Conservation (phyloP, 2,888 invertebrate species). For the Ochropleura plecta region DNA sequence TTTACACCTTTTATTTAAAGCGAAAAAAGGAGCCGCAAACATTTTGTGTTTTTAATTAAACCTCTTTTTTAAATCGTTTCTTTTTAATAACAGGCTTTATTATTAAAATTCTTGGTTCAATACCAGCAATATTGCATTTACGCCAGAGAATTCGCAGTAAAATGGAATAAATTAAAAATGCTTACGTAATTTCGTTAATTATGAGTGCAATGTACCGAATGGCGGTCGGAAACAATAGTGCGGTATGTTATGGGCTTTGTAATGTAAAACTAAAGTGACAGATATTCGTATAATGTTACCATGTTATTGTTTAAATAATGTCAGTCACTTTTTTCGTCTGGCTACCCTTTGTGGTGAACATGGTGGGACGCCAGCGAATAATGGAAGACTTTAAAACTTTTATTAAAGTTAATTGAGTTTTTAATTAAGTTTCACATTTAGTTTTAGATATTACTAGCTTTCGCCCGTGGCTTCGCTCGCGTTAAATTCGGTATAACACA, state of each 20-base stretch:
- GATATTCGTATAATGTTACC: conserved; percentile 33
- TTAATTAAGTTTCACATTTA: conserved; percentile 44
- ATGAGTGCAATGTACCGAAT: conserved; percentile 57
- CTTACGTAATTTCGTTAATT: conserved; percentile 62
- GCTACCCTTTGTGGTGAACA: neutral
- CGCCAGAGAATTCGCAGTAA: conserved; percentile 42
- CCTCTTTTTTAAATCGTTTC: conserved; percentile 28
- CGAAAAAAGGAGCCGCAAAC: conserved; percentile 35
- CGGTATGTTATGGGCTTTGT: conserved; percentile 45
- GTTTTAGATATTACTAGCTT: too few relatives aligned
- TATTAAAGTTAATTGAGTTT: conserved; percentile 58
- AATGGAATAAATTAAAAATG: conserved; percentile 64
- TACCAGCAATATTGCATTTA: conserved; percentile 59
- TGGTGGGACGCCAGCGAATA: neutral
- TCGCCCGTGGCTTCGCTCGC: too few relatives aligned
- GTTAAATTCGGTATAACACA: too few relatives aligned
- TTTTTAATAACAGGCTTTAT: conserved; percentile 53
- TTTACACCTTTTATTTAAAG: conserved; percentile 35
- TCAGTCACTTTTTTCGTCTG: conserved; percentile 25
- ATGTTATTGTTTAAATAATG: conserved; percentile 24
- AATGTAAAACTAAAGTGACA: conserved; percentile 49
- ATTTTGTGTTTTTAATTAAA: conserved; percentile 58
- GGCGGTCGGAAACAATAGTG: conserved; percentile 49
- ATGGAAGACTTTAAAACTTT: neutral
- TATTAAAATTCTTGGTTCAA: conserved; percentile 60